Conservation (phyloP, 2,113 vertebrate species). For the rabbit (Oryctolagus cuniculus) region mOryCun1.1 NC_091435.1:168768501-168769000, state of each 20-base stretch:
- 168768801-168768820: neutral
- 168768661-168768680: neutral
- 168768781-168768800: neutral
- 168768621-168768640: too few relatives aligned
- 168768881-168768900: neutral
- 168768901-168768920: neutral
- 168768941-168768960: neutral
- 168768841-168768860: neutral
- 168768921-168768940: neutral
- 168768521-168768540: too few relatives aligned
- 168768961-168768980: neutral
- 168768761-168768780: neutral
- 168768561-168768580: too few relatives aligned
- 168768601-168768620: too few relatives aligned
- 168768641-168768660: too few relatives aligned
- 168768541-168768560: too few relatives aligned
- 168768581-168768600: too few relatives aligned
- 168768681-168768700: neutral
- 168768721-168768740: neutral
- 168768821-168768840: neutral
- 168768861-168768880: neutral
- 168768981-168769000: neutral
- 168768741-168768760: neutral
- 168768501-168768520: too few relatives aligned
- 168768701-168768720: neutral